These are phyloP conservation scores for Rhinichthys klamathensis DNA, from an alignment of 2,113 vertebrate genomes.

Conservation along the genomic window DNA sequence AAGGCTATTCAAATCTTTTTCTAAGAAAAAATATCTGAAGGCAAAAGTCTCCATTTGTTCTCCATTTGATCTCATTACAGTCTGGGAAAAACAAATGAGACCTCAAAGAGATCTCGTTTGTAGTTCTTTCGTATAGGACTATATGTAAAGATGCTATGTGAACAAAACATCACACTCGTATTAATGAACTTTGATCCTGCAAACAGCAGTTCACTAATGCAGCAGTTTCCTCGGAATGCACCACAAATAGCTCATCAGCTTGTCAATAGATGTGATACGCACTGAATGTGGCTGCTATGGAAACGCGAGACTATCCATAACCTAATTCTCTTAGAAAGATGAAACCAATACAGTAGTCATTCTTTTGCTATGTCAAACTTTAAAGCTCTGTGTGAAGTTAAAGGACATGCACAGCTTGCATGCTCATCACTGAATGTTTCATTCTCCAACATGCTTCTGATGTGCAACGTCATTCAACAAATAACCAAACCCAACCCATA, in stretches of 20 bases:
- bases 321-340: slow-evolving; percentile 17
- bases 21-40: no score
- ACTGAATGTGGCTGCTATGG: slow-evolving; percentile 20
- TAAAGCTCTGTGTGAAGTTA: slow-evolving; percentile 33
- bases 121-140: not conserved
- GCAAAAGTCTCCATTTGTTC: no score
- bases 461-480: not conserved
- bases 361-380: slow-evolving; percentile 9
- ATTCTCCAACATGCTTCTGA: not conserved
- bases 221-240: not conserved
- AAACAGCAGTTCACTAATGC: not conserved
- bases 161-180: not conserved
- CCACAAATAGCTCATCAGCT: not conserved
- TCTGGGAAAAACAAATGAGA: no score
- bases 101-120: no score
- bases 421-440: not conserved
- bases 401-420: not conserved
- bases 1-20: no score
- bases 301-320: not conserved
- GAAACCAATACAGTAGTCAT: slow-evolving; percentile 18
- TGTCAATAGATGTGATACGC: slow-evolving; percentile 2
- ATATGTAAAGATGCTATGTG: not conserved
- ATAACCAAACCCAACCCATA: not conserved
- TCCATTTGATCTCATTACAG: no score
- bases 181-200: slow-evolving; percentile 13